A percentile compares a stretch with the other conserved stretches of the same genome.
These are phyloP conservation scores for Zoanthus sansibaricus DNA, from an alignment of 92 coral and sea anemone genomes.

Conservation along the genomic window DNA sequence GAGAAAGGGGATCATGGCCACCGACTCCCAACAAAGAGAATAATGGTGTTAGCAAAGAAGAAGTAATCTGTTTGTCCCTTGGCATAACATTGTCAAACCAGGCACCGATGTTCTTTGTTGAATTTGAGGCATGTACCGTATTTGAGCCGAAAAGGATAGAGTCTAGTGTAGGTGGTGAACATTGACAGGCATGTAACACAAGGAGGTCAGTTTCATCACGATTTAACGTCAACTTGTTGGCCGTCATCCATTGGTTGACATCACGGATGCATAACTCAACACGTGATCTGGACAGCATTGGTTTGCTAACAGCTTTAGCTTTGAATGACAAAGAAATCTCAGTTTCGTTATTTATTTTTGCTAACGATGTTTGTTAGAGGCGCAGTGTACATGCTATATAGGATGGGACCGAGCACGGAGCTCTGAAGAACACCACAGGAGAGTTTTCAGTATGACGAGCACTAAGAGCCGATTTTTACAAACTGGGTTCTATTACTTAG, in stretches of 20 bases:
- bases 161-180: too few relatives aligned
- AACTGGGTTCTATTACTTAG: not conserved
- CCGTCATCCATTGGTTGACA: too few relatives aligned
- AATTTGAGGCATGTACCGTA: not conserved
- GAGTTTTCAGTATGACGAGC: not conserved
- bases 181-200: too few relatives aligned
- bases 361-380: not conserved
- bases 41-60: too few relatives aligned
- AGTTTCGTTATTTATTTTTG: too few relatives aligned
- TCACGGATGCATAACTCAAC: not conserved
- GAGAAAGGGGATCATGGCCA: too few relatives aligned
- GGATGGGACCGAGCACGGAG: conserved; percentile 3
- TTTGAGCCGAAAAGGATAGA: not conserved
- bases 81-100: conserved; percentile 7
- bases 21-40: too few relatives aligned
- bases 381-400: conserved; percentile 8
- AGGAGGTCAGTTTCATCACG: too few relatives aligned
- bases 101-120: not conserved
- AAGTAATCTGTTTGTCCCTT: conserved; percentile 6
- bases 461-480: not conserved
- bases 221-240: too few relatives aligned
- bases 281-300: not conserved
- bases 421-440: not conserved
- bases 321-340: not conserved
- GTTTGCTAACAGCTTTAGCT: not conserved